phyloP scores from a whole-genome alignment of 2,113 vertebrate species.

The Alces alces region DNA sequence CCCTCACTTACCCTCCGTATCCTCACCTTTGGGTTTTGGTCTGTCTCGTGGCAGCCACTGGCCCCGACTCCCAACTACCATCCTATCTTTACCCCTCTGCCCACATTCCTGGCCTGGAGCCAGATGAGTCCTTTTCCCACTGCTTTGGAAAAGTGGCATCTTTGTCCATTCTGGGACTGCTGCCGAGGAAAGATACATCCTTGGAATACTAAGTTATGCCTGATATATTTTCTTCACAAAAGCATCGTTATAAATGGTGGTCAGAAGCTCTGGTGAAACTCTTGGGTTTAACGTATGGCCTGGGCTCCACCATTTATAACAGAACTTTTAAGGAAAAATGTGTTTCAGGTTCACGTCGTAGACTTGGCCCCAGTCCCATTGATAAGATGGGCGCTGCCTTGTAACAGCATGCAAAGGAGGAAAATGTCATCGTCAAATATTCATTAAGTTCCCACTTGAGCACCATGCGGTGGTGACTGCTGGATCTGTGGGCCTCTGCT shows the following conservation, averaged over 20 bases:
- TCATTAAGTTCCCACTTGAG: background rate
- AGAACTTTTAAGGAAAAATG: background rate
- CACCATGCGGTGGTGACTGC: background rate
- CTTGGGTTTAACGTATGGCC: background rate
- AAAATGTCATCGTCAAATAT: conserved; percentile 38
- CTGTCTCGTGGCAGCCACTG: background rate
- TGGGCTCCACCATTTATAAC: background rate
- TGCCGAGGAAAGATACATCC: background rate
- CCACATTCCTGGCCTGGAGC: background rate
- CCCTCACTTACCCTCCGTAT: background rate
- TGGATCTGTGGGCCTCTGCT: background rate
- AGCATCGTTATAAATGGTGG: background rate
- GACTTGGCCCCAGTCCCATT: background rate
- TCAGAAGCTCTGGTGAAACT: background rate
- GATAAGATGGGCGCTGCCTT: background rate
- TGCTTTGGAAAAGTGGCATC: background rate
- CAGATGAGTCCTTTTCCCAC: background rate
- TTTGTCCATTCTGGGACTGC: background rate
- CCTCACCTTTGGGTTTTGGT: background rate
- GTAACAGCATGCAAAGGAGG: background rate
- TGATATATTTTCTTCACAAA: background rate
- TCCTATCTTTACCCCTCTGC: background rate
- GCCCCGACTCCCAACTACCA: background rate
- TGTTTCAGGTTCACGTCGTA: conserved; percentile 12
- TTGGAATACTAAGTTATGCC: background rate